Evolutionary conservation across 2,113 vertebrate species (phyloP), one percentile per base, ranked within the genome.

Genomic region (Erinaceus europaeus): DNA sequence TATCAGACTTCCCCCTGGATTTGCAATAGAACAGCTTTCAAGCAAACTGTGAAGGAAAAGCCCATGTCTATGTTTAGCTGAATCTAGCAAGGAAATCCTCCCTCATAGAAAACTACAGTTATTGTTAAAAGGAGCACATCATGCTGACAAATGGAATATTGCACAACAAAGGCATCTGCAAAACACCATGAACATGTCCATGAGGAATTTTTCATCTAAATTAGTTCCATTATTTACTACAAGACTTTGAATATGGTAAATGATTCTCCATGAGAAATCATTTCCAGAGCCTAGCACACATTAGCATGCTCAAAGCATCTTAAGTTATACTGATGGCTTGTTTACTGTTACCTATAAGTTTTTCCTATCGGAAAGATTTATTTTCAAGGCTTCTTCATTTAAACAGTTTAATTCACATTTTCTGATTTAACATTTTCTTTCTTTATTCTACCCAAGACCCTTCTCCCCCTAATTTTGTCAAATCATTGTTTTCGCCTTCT

Each of bases 21-120:
- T 91, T 84, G 52, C 65, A 85, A 15, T 34, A 72, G 79, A 82
- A 84, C 55, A 93, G 80, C 86, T 94, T 80, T 64, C 89, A 87
- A 59, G 59, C 53, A 62, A 86, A 68, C 64, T 81, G 88, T 71
- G 68, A 90, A 90, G 93, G 83, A 88, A 50, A 40, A 77, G 53
- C 88, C 86, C 0, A 5, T 13, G 1, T 79, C 32, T 25, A 36
- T 1, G 1, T 61, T 79, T 67, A 65, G 76, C 92, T 74, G 80
- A 87, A 75, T 69, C 67, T 18, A 72, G 61, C 57, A 20, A 86
- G 69, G 89, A 74, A 88, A 90, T 80, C 75, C 79, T 90, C 77
- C 50, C 62, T 32, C 32, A 65, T 84, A 77, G 53, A 3, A 2
- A 84, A 52, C 53, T 40, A 29, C 64, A 27, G n/a, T 29, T 6